These are phyloP conservation scores for Orchesellides sinensis DNA, from an alignment of 2,888 invertebrate species.

Conservation along the genomic window DNA sequence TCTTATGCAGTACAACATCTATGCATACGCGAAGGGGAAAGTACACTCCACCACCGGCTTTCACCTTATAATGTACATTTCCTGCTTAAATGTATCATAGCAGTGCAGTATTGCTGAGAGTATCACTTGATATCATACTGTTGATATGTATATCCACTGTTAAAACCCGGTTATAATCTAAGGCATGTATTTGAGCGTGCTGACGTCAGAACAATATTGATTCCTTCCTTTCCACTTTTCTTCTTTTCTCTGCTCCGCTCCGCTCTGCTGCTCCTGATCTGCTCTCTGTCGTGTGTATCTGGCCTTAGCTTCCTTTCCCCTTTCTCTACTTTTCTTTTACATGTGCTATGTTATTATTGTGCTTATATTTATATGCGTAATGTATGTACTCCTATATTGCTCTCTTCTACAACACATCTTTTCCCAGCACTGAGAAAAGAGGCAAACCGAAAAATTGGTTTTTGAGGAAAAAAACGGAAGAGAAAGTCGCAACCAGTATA, in stretches of 20 bases:
- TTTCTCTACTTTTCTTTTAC: conserved; percentile 15
- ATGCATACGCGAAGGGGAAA: conserved; percentile 1
- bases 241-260: conserved; percentile 37
- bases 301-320: conserved; percentile 10
- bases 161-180: too few relatives aligned
- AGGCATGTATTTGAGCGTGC: too few relatives aligned
- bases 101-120: neutral
- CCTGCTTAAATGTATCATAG: too few relatives aligned
- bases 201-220: conserved; percentile 74
- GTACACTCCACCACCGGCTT: conserved; percentile 35
- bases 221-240: conserved; percentile 58
- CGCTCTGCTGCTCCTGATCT: neutral
- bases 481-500: neutral
- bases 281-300: conserved; percentile 38
- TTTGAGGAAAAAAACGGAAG: neutral
- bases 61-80: neutral
- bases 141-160: conserved; percentile 52
- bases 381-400: neutral
- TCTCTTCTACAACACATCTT: neutral
- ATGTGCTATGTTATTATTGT: neutral
- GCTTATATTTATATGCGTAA: neutral
- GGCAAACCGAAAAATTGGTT: neutral
- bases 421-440: too few relatives aligned
- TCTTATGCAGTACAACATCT: conserved; percentile 3
- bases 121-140: conserved; percentile 5